A percentile compares a stretch with the other conserved stretches of the same genome.
These are phyloP conservation scores for Xiphias gladius DNA, from an alignment of 2,113 vertebrate genomes.

Conservation along the genomic window DNA sequence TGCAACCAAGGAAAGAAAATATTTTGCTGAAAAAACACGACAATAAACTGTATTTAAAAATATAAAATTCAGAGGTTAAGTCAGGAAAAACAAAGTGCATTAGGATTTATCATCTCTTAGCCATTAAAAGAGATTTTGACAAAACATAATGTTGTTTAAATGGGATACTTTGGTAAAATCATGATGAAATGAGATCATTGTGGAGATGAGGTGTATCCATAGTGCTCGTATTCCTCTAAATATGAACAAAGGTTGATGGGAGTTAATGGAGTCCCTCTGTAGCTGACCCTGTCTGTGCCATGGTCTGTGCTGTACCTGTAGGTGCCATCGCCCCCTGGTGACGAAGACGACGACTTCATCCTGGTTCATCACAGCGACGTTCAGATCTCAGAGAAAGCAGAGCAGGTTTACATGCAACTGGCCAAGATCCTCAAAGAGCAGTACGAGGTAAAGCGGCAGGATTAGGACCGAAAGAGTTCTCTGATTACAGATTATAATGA, in stretches of 20 bases:
- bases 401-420: conserved; percentile 91
- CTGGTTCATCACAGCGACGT: conserved; percentile 93
- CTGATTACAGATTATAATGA: neutral
- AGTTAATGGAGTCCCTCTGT: too few relatives aligned
- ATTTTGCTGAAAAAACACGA: too few relatives aligned
- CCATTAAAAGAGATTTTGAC: too few relatives aligned
- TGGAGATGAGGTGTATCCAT: neutral
- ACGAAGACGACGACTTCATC: conserved; percentile 94
- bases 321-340: conserved; percentile 93
- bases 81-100: too few relatives aligned
- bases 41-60: too few relatives aligned
- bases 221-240: neutral
- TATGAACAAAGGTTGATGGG: too few relatives aligned
- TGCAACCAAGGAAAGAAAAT: too few relatives aligned
- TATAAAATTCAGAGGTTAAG: too few relatives aligned
- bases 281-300: neutral
- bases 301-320: conserved; percentile 53
- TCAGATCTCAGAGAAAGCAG: conserved; percentile 89
- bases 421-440: conserved; percentile 92
- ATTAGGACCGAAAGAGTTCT: neutral
- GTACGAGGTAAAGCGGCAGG: conserved; percentile 84
- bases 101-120: too few relatives aligned
- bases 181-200: too few relatives aligned
- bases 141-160: too few relatives aligned
- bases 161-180: too few relatives aligned